Evolutionary conservation across 1,140 invertebrate genomes (phyloP), one percentile per base, ranked within the genome.

Genomic region (Steinernema khuongi): DNA sequence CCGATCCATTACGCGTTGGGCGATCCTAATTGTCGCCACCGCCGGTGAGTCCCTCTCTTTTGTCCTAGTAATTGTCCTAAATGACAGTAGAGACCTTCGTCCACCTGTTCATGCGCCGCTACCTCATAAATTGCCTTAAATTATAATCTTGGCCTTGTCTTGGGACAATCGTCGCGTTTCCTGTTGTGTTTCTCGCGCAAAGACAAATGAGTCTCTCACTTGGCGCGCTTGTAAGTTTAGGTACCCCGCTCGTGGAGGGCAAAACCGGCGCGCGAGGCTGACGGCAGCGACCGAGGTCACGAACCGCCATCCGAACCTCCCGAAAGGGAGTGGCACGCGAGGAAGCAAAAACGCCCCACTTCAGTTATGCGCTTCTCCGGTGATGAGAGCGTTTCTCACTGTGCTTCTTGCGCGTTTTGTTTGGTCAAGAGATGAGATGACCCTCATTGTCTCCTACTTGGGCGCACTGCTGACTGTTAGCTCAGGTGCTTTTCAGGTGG

Each of bases 91-190:
- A 22, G 50, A 60, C 50, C 50, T 60, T 4, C 50, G 50, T 22
- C 50, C 50, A 60, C 50, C 50, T 60, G 50, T 60, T 60, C 50
- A n/a, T n/a, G 7, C 11, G 50, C 50, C n/a, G 22, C 50, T 17
- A 60, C 50, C 50, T 60, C 22, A 60, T 60, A 60, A 60, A 60
- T 11, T 60, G 50, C 50, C 50, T 60, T 26, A 60, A 60, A 60
- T 60, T 60, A 60, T 60, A 60, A 60, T 60, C 22, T 60, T 22
- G 50, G 50, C 50, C 50, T 60, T 60, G 50, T 60, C 50, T 60
- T 60, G 22, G 50, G 50, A 60, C 50, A 60, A 60, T 60, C 19
- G 50, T 14, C 50, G 50, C 50, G 26, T 60, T 60, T 60, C 50
- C 50, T 60, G 50, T 60, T 60, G 50, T n/a, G n/a, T 60, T 60